Evolutionary conservation across 2,797 vertebrate genomes (phyloP), one percentile per base, ranked within the genome.

Genomic region (Myotis findleyi): DNA sequence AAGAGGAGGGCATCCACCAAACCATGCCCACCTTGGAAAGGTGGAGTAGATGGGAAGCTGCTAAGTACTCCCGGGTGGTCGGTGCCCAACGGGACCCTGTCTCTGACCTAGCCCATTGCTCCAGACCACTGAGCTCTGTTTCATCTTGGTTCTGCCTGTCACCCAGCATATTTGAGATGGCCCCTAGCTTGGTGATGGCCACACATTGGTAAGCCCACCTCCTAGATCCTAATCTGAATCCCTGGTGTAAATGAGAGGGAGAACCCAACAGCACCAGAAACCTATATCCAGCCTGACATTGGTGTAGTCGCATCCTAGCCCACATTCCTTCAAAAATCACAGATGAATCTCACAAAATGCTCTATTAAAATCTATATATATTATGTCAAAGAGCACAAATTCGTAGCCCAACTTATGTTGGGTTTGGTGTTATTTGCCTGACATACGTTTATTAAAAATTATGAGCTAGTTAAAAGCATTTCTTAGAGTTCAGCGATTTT

Each of bases 51-150:
- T 1, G 11, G 64, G 53, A 4, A 7, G 21, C 17, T 7, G 53
- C 13, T 14, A 18, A 6, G 62, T 27, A 18, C 7, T 41, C n/a
- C 44, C 7, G 0, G 1, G 44, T 12, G 12, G 38, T 36, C 1
- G 0, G 41, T 10, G 51, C 33, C 59, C 51, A 17, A 4, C 0
- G 21, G 44, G 11, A 33, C 9, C 55, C 53, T 53, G 68, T 33
- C 4, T 33, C 27, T 23, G 12, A 21, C n/a, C 7, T 38, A 2
- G 27, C n/a, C 7, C 6, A 1, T 6, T 21, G 27, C 33, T 36
- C 64, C 41, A 18, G 57, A 7, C 12, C 6, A 0, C 1, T 0
- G 36, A 57, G 38, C 13, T 41, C 47, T 12, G 75, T 57, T 47
- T 81, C 6, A 0, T n/a, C 16, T 21, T 18, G 62, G 30, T 27